A percentile compares a stretch with the other conserved stretches of the same genome.
phyloP scores from a whole-genome alignment of 2,113 vertebrate species.

The Phaetusa simplex region DNA sequence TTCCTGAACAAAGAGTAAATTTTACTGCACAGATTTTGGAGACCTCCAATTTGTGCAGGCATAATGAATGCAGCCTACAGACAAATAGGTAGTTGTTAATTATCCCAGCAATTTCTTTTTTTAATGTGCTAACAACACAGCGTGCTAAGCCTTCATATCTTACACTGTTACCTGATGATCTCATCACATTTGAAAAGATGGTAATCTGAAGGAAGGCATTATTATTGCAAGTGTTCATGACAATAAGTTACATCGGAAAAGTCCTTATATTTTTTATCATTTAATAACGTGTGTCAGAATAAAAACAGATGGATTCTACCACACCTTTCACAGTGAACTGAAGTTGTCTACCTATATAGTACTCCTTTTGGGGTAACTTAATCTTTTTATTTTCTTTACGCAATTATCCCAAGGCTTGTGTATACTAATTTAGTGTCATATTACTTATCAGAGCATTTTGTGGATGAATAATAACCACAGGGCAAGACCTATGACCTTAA shows the following conservation, averaged over 20 bases:
- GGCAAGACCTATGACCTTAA: conserved; percentile 79
- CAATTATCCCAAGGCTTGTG: conserved; percentile 76
- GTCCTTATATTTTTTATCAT: conserved; percentile 68
- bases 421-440: conserved; percentile 77
- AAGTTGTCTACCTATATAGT: conserved; percentile 54
- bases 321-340: conserved; percentile 58
- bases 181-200: conserved; percentile 78
- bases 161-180: conserved; percentile 81
- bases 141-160: conserved; percentile 76
- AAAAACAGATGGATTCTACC: conserved; percentile 59
- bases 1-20: conserved; percentile 87
- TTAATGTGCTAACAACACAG: conserved; percentile 82
- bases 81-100: conserved; percentile 88
- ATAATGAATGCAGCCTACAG: conserved; percentile 83
- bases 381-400: conserved; percentile 74
- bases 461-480: conserved; percentile 79
- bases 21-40: conserved; percentile 86
- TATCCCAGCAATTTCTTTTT: conserved; percentile 84
- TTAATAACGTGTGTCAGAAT: conserved; percentile 69
- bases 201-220: conserved; percentile 71
- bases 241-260: conserved; percentile 66
- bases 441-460: conserved; percentile 82
- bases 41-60: conserved; percentile 82
- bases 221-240: conserved; percentile 71
- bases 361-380: conserved; percentile 71